These are phyloP conservation scores for Chrysolina americana DNA, from an alignment of 2,888 invertebrate species.

Conservation along the genomic window DNA sequence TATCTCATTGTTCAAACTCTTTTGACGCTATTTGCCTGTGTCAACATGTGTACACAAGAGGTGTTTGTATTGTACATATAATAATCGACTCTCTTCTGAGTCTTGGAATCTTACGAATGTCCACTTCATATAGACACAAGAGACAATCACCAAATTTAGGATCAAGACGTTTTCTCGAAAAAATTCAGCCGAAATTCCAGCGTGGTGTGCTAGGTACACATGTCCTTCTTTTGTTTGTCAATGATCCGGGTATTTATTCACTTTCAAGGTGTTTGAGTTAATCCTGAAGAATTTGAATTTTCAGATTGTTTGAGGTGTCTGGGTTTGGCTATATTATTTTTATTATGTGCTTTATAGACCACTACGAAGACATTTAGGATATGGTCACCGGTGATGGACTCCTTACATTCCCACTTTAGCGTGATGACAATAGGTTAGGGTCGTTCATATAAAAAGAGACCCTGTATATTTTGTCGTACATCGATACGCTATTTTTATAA, in stretches of 20 bases:
- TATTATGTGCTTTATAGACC: too few species aligned
- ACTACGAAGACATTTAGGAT: too few species aligned
- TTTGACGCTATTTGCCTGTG: slow-evolving; percentile 59
- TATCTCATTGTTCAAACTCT: slow-evolving; percentile 60
- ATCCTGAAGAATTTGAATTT: neutral
- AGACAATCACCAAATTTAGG: slow-evolving; percentile 33
- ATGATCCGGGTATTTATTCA: neutral
- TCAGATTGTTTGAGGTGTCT: neutral
- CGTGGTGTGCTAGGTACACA: neutral
- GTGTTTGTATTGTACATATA: slow-evolving; percentile 55
- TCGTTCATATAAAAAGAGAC: too few species aligned
- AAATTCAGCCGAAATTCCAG: slow-evolving; percentile 30
- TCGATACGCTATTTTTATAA: too few species aligned
- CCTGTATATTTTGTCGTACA: too few species aligned
- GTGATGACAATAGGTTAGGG: too few species aligned
- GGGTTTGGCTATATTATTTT: neutral
- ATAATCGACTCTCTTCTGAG: slow-evolving; percentile 47
- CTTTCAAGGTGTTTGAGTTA: neutral
- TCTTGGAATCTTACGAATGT: slow-evolving; percentile 56
- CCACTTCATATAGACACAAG: slow-evolving; percentile 54
- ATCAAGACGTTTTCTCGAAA: slow-evolving; percentile 20
- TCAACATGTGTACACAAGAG: slow-evolving; percentile 54
- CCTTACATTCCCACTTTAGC: too few species aligned
- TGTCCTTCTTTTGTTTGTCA: slow-evolving; percentile 6
- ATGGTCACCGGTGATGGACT: too few species aligned